A percentile compares a stretch with the other conserved stretches of the same genome.
phyloP scores from a whole-genome alignment of 2,113 vertebrate species.

The Silurus asotus region DNA sequence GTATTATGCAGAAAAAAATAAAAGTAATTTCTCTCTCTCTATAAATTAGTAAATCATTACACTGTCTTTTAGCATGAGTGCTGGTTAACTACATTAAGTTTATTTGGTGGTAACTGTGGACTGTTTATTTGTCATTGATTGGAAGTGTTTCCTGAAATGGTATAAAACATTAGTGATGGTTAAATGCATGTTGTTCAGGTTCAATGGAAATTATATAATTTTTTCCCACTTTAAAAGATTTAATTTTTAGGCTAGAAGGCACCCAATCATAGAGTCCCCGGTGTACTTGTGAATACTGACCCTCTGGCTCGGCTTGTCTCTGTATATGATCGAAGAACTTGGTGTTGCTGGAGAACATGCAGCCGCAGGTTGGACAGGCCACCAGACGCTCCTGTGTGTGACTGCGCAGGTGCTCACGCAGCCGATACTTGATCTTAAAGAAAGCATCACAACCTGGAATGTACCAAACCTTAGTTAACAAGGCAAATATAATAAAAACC shows the following conservation, averaged over 20 bases:
- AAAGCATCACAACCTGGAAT: slow-evolving; percentile 64
- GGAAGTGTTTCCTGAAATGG: neutral
- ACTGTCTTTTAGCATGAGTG: too few relatives aligned
- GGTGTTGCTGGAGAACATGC: slow-evolving; percentile 77
- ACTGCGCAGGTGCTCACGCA: slow-evolving; percentile 71
- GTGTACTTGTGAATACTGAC: slow-evolving; percentile 48
- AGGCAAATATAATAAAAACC: neutral
- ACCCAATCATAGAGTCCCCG: neutral
- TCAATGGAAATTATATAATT: neutral
- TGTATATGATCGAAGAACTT: slow-evolving; percentile 75
- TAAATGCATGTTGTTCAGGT: neutral
- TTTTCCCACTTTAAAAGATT: neutral
- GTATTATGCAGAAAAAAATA: too few relatives aligned
- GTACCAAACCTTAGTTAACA: neutral
- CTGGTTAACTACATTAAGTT: too few relatives aligned
- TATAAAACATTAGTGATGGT: neutral
- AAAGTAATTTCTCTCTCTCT: too few relatives aligned
- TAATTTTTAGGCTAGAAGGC: neutral
- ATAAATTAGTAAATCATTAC: too few relatives aligned
- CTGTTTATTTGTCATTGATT: neutral
- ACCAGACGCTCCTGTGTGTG: slow-evolving; percentile 69
- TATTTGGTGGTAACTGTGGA: too few relatives aligned
- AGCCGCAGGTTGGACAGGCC: slow-evolving; percentile 71
- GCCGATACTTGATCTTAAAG: slow-evolving; percentile 72
- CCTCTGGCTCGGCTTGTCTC: slow-evolving; percentile 71